Conservation (phyloP, 2,888 invertebrate genomes). For the Caenorhabditis sp. region DNA sequence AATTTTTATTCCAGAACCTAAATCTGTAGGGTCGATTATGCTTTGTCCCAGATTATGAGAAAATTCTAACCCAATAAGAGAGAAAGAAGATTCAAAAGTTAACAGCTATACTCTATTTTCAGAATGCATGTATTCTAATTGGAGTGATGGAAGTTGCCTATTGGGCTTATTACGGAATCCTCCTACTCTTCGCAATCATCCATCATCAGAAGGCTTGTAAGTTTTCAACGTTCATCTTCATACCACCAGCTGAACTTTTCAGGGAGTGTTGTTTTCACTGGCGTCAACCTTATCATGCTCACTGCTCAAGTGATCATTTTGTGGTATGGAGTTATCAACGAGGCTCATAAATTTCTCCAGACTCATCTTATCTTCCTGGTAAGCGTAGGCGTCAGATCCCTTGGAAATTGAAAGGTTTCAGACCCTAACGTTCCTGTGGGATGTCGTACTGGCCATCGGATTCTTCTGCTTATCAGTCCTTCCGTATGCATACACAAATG, state of each 20-base stretch:
- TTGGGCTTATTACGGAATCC: constrained; percentile 69
- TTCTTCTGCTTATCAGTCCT: constrained; percentile 68
- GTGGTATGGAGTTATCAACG: constrained; percentile 62
- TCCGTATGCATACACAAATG: constrained; percentile 64
- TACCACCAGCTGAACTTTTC: constrained; percentile 1
- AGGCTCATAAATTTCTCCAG: constrained; percentile 65
- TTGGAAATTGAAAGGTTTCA: constrained; percentile 19
- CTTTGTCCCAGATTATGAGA: too few relatives aligned
- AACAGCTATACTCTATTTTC: background rate
- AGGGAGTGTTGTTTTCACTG: constrained; percentile 71
- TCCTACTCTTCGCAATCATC: constrained; percentile 67
- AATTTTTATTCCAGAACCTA: too few relatives aligned
- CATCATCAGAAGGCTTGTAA: constrained; percentile 70
- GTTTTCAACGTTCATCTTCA: background rate
- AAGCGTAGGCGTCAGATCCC: background rate
- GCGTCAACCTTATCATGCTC: constrained; percentile 68
- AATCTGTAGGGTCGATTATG: too few relatives aligned
- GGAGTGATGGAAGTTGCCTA: constrained; percentile 68
- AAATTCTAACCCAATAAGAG: too few relatives aligned
- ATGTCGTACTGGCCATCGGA: constrained; percentile 60
- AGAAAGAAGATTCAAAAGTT: too few relatives aligned
- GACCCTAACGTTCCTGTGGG: constrained; percentile 68
- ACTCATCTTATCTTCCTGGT: constrained; percentile 69
- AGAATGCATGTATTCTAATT: constrained; percentile 67
- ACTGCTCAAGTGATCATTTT: constrained; percentile 67